phyloP scores from a whole-genome alignment of 2,888 invertebrate genomes.

The Eledone cirrhosa region DNA sequence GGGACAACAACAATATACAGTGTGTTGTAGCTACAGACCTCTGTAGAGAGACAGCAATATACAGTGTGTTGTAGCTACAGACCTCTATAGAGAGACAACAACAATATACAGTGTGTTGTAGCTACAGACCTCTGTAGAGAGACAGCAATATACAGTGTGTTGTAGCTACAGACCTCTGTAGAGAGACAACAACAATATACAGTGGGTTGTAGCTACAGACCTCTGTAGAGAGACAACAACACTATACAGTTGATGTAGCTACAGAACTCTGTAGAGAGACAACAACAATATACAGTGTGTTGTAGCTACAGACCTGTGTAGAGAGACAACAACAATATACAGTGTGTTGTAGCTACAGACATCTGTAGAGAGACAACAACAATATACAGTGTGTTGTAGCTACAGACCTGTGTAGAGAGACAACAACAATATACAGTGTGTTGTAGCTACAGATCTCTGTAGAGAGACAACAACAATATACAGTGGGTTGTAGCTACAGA shows the following conservation, averaged over 20 bases:
- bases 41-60: slow-evolving; percentile 39
- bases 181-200: slow-evolving; percentile 24
- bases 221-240: slow-evolving; percentile 40
- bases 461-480: slow-evolving; percentile 30
- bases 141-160: too few relatives aligned
- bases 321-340: slow-evolving; percentile 24
- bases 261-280: slow-evolving; percentile 46
- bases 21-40: too few relatives aligned
- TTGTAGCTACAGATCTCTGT: slow-evolving; percentile 52
- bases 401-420: slow-evolving; percentile 47
- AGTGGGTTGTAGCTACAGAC: too few relatives aligned
- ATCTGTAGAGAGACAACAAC: slow-evolving; percentile 40
- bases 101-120: too few relatives aligned
- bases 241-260: too few relatives aligned
- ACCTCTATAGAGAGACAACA: slow-evolving; percentile 41
- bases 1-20: too few relatives aligned
- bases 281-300: too few relatives aligned
- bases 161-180: slow-evolving; percentile 52
- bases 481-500: too few relatives aligned
- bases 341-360: too few relatives aligned
- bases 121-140: slow-evolving; percentile 49
- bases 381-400: too few relatives aligned
- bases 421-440: too few relatives aligned
- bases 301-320: slow-evolving; percentile 52
- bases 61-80: too few relatives aligned